Percentiles rank a stretch among this genome's conserved stretches.
phyloP scores from a whole-genome alignment of 2,888 invertebrate genomes.

The Oeneis ivallda region DNA sequence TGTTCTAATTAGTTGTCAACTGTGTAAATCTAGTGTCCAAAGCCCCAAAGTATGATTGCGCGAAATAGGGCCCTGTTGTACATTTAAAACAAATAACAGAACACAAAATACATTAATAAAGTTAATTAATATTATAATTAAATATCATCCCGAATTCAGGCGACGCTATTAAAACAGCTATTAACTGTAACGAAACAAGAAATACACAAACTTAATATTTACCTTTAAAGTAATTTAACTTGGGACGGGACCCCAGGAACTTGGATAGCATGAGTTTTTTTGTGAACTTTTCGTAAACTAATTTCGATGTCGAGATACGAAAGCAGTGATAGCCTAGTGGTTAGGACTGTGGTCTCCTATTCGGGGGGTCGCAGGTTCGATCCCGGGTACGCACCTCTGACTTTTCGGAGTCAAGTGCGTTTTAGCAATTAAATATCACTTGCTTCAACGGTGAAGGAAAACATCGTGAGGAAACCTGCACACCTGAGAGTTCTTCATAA shows the following conservation, averaged over 20 bases:
- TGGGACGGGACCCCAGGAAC: slow-evolving; percentile 29
- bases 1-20: too few relatives aligned
- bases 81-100: not conserved
- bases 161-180: slow-evolving; percentile 25
- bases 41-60: too few relatives aligned
- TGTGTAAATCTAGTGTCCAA: too few relatives aligned
- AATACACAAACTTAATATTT: slow-evolving; percentile 34
- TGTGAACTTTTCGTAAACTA: not conserved
- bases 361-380: too few relatives aligned
- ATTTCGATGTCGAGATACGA: not conserved
- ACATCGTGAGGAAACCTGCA: too few relatives aligned
- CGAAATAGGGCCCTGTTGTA: not conserved
- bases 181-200: slow-evolving; percentile 32
- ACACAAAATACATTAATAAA: slow-evolving; percentile 15
- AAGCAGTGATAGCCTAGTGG: too few relatives aligned
- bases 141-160: slow-evolving; percentile 16
- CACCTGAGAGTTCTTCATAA: too few relatives aligned
- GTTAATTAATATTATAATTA: slow-evolving; percentile 22
- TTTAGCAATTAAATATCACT: too few relatives aligned
- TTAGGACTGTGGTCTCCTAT: too few relatives aligned
- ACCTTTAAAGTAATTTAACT: slow-evolving; percentile 45
- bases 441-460: too few relatives aligned
- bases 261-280: not conserved
- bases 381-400: too few relatives aligned
- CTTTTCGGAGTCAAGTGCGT: too few relatives aligned